phyloP scores from a whole-genome alignment of 1,140 invertebrate species.

The Brachionus rubens region DNA sequence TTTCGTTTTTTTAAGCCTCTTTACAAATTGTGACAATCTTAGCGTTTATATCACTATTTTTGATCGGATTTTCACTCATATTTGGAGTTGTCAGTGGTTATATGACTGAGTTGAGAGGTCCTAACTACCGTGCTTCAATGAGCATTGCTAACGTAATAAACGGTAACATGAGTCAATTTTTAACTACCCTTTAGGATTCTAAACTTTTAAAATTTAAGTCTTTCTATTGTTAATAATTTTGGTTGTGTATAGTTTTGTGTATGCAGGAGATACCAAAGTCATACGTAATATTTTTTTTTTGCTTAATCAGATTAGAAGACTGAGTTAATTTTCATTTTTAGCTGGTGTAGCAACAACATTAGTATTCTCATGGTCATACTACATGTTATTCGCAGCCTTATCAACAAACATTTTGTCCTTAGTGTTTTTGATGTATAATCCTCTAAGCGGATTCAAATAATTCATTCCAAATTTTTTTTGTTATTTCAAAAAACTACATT shows the following conservation, averaged over 20 bases:
- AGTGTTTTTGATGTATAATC: slow-evolving; percentile 44
- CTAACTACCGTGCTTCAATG: slow-evolving; percentile 7
- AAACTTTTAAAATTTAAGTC: not conserved
- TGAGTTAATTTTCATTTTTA: not conserved
- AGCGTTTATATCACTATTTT: slow-evolving; percentile 35
- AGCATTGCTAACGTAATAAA: not conserved
- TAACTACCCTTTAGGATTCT: not conserved
- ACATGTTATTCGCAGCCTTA: slow-evolving; percentile 15
- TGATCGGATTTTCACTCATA: not conserved
- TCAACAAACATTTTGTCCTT: slow-evolving; percentile 13
- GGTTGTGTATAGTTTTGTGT: slow-evolving; percentile 29
- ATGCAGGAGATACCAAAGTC: slow-evolving; percentile 40
- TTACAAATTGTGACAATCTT: slow-evolving; percentile 22
- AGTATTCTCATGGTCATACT: slow-evolving; percentile 46
- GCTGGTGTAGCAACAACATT: slow-evolving; percentile 35
- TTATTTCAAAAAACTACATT: not conserved
- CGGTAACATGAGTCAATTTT: not conserved
- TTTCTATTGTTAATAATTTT: slow-evolving; percentile 29
- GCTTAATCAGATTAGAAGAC: not conserved
- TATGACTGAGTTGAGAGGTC: slow-evolving; percentile 5
- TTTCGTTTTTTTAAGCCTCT: slow-evolving; percentile 16
- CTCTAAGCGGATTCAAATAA: slow-evolving; percentile 38
- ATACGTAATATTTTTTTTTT: slow-evolving; percentile 29
- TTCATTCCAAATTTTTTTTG: not conserved
- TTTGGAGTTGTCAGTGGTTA: slow-evolving; percentile 30